Percentiles rank a stretch among this genome's conserved stretches.
Evolutionary conservation across 2,888 invertebrate genomes (phyloP).

Genomic region (Drosophila silvestris): DNA sequence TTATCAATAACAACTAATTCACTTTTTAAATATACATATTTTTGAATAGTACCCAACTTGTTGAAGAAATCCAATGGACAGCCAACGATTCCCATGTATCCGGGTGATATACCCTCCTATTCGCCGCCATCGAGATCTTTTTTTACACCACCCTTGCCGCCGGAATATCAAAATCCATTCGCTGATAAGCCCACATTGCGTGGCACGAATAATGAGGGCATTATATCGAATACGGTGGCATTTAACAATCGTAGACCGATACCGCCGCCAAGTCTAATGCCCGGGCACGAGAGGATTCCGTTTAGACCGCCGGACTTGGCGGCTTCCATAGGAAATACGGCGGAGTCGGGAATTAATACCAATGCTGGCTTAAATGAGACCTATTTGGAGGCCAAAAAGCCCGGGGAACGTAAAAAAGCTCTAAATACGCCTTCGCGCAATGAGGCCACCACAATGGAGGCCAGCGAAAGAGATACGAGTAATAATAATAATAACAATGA

Average conservation of each 20-base stretch:
- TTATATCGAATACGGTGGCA: slow-evolving; percentile 75
- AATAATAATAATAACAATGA: slow-evolving; percentile 39
- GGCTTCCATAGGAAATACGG: slow-evolving; percentile 40
- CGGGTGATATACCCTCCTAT: slow-evolving; percentile 92
- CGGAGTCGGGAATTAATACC: slow-evolving; percentile 18
- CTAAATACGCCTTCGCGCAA: slow-evolving; percentile 90
- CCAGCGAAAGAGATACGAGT: slow-evolving; percentile 28
- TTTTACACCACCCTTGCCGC: slow-evolving; percentile 93
- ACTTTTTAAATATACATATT: slow-evolving; percentile 5
- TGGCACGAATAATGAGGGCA: slow-evolving; percentile 88
- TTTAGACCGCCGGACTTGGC: slow-evolving; percentile 88
- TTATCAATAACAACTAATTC: neutral
- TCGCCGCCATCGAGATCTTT: slow-evolving; percentile 92
- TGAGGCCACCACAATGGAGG: slow-evolving; percentile 45
- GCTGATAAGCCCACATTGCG: slow-evolving; percentile 95
- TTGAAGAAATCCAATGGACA: slow-evolving; percentile 86
- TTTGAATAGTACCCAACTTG: slow-evolving; percentile 86
- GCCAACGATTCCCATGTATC: slow-evolving; percentile 87
- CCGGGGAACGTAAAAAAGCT: slow-evolving; percentile 87
- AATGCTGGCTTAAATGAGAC: slow-evolving; percentile 34
- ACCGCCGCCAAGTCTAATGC: slow-evolving; percentile 93
- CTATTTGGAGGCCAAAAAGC: slow-evolving; percentile 8
- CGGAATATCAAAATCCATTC: slow-evolving; percentile 93
- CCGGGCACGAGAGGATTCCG: slow-evolving; percentile 93
- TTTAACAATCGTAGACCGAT: slow-evolving; percentile 91